A percentile compares a stretch with the other conserved stretches of the same genome.
These are phyloP conservation scores for Heloderma charlesbogerti DNA, from an alignment of 2,113 vertebrate genomes.

Conservation along the genomic window DNA sequence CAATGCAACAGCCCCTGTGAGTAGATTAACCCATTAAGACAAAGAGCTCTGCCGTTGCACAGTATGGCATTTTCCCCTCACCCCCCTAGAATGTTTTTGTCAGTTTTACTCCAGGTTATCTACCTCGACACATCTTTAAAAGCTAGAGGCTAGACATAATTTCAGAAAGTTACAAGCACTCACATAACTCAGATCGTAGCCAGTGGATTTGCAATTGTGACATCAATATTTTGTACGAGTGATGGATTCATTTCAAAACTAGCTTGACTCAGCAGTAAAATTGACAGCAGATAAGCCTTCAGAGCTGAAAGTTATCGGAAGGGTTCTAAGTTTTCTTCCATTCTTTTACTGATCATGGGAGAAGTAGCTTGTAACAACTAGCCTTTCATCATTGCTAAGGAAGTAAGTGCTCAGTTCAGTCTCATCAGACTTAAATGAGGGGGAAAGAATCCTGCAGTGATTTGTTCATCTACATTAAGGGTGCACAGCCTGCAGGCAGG, in stretches of 20 bases:
- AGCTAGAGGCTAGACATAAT: background rate
- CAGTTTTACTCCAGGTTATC: slow-evolving; percentile 15
- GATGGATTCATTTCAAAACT: background rate
- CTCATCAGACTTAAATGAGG: background rate
- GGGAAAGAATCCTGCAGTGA: background rate
- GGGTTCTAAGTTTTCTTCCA: background rate
- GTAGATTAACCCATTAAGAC: too few relatives aligned
- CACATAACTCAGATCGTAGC: background rate
- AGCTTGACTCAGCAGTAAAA: slow-evolving; percentile 7
- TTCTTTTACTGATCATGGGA: background rate
- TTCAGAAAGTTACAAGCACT: background rate
- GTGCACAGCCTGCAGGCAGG: too few relatives aligned
- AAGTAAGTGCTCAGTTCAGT: background rate
- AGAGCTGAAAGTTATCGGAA: slow-evolving; percentile 25
- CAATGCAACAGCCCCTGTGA: too few relatives aligned
- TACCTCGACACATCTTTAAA: slow-evolving; percentile 2
- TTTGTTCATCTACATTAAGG: background rate
- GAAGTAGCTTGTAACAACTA: background rate
- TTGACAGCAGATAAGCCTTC: background rate
- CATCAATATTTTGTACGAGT: slow-evolving; percentile 8
- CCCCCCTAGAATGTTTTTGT: background rate
- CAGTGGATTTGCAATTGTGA: background rate
- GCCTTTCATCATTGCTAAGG: background rate
- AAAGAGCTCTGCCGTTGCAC: background rate
- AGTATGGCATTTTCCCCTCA: background rate